Base-by-base conservation (phyloP, 1,140 invertebrate genomes). In the Triops cancriformis region DNA sequence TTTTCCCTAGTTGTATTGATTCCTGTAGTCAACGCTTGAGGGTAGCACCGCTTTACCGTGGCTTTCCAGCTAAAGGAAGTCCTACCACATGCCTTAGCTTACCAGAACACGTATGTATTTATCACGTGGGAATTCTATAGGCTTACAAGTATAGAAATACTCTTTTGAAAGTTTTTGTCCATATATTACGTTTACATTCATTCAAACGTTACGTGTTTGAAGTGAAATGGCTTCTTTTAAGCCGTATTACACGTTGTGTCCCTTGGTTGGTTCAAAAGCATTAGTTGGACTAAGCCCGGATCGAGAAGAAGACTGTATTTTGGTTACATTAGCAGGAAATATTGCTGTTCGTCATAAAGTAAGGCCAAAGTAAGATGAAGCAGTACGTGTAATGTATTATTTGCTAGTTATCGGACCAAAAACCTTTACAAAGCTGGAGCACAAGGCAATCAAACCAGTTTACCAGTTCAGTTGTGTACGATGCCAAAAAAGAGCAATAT, bases 381-480 rank as follows among this genome's bases (percentile, higher is more conserved):
- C 3, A 64, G 18, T 18, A n/a, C 14, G 14, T 1, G 5, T 64
- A 64, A n/a, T 51, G 2, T 51, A 51, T 23, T 64, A 12, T 6
- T 12, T 12, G 10, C 1, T 64, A 64, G 51, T 14, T 64, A 23
- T 64, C 51, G 1, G 51, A 64, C 23, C 51, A 64, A 23, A 64
- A 64, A 64, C 51, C 51, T 64, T 64, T 64, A 23, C 51, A 64
- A 64, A 64, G 51, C 14, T 64, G 51, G 51, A 64, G 51, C 23
- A 64, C 51, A 23, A 64, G 51, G 51, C 51, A 64, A 18, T 64
- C 51, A 18, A 64, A 64, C 51, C 51, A 64, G 18, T 64, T 64
- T 64, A 64, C 51, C n/a, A 23, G 51, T 14, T 14, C 51, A 64
- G 51, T 64, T 23, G n/a, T 64, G 10, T 64, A 64, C n/a, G 51